Percentiles rank a stretch among this genome's conserved stretches.
These are phyloP conservation scores for Enteromius unitaeniatus DNA, from an alignment of 2,797 vertebrate genomes.

Conservation along the genomic window DNA sequence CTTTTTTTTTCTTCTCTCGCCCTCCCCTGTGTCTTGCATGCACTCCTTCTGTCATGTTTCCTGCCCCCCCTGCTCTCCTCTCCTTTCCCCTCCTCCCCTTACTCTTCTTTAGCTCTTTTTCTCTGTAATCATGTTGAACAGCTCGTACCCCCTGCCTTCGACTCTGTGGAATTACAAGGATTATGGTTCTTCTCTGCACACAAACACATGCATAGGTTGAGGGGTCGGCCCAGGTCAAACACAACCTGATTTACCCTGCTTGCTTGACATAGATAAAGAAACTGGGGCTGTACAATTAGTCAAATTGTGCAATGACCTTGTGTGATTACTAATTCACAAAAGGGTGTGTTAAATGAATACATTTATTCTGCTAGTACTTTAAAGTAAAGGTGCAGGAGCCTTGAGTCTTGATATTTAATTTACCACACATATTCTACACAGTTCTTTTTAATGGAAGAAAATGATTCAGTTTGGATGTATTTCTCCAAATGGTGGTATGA, in stretches of 20 bases:
- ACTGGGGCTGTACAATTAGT: slow-evolving; percentile 30
- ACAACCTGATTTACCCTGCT: slow-evolving; percentile 45
- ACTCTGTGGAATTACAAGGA: slow-evolving; percentile 64
- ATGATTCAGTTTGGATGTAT: not conserved
- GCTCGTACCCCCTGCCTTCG: slow-evolving; percentile 57
- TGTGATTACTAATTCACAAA: slow-evolving; percentile 18
- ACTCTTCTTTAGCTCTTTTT: slow-evolving; percentile 40
- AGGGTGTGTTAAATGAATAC: not conserved
- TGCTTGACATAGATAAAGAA: slow-evolving; percentile 22
- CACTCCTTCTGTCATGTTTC: slow-evolving; percentile 57
- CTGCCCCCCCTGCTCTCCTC: slow-evolving; percentile 19
- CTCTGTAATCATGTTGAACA: slow-evolving; percentile 67
- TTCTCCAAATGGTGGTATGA: not conserved
- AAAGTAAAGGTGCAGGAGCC: not conserved
- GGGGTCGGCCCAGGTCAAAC: slow-evolving; percentile 18
- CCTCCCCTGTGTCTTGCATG: slow-evolving; percentile 46
- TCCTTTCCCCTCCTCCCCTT: slow-evolving; percentile 44
- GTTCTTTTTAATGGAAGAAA: not conserved
- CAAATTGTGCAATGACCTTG: not conserved
- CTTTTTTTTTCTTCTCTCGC: slow-evolving; percentile 25
- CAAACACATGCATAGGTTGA: slow-evolving; percentile 29
- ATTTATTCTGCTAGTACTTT: not conserved
- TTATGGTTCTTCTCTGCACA: slow-evolving; percentile 52
- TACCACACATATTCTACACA: not conserved
- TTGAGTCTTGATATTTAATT: not conserved